phyloP scores from a whole-genome alignment of 2,888 invertebrate genomes.

The Halictus quadricinctus region DNA sequence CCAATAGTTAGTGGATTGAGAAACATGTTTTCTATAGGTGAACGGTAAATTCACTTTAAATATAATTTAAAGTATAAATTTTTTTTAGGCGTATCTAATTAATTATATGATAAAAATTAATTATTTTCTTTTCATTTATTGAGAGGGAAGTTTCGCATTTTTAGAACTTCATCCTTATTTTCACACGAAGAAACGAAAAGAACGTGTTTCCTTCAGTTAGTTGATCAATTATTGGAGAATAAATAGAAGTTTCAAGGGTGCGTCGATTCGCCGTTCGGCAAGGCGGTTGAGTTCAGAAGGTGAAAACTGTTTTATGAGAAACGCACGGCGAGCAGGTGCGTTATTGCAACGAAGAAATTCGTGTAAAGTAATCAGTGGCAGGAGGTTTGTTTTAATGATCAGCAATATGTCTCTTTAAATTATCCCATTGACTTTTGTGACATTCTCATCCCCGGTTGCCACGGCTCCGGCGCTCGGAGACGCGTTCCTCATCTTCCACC shows the following conservation, averaged over 20 bases:
- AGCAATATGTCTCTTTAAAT: constrained; percentile 2
- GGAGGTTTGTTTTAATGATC: constrained; percentile 3
- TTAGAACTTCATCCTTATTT: too few relatives aligned
- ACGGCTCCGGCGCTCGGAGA: background rate
- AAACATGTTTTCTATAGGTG: too few relatives aligned
- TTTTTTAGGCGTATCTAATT: too few relatives aligned
- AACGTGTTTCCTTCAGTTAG: background rate
- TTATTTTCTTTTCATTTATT: too few relatives aligned
- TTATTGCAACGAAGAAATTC: constrained; percentile 4
- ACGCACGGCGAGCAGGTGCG: background rate
- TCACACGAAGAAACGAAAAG: too few relatives aligned
- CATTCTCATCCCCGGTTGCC: background rate
- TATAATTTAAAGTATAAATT: too few relatives aligned
- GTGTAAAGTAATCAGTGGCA: background rate
- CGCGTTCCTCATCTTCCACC: background rate
- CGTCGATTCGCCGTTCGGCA: background rate
- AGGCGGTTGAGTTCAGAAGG: background rate
- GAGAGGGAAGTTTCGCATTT: background rate
- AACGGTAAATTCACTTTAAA: too few relatives aligned
- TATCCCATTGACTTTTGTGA: constrained; percentile 19
- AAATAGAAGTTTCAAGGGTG: background rate
- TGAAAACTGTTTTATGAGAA: background rate
- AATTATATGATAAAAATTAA: too few relatives aligned
- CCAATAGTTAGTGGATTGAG: too few relatives aligned
- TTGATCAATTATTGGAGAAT: background rate